Base-by-base conservation (phyloP, 2,113 vertebrate genomes). In the Gavia stellata region DNA sequence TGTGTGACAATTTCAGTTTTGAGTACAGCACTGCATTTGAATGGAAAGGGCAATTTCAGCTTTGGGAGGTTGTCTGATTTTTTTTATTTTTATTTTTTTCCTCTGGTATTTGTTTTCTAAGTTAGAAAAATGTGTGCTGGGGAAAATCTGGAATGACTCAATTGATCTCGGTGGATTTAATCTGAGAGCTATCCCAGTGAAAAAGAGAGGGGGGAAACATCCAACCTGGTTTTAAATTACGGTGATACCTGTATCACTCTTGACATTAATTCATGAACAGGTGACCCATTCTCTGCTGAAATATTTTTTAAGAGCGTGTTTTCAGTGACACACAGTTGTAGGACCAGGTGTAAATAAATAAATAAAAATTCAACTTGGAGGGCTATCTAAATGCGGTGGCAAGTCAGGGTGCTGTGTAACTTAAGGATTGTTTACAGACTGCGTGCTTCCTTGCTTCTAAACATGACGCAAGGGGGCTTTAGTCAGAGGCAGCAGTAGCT, bases 1-100 rank as follows among this genome's bases (percentile, higher is more conserved):
- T 95, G 50, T 91, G 67, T 95, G 89, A 92, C 92, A 92, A 55
- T 97, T 95, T 89, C 45, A 73, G 81, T 92, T 95, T 90, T 38
- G 91, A 36, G 55, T 80, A 40, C 66, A 88, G 78, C 34, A 17
- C 53, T 82, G 56, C 8, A 5, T 94, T 83, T 86, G 78, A 96
- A 92, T 62, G 63, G 74, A 81, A 87, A 85, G 86, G 86, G 45
- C 66, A 94, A 59, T 95, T 97, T 95, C 84, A 81, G 73, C 81
- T 94, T 66, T 89, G 74, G 53, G 63, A 91, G 38, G 36, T 62
- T 87, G 61, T 92, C 21, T 44, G 18, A 14, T 47, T 44, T 25
- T 36, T 45, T 53, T 20, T 40, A 14, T 6, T 45, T 66, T 18
- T 21, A 18, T 12, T 28, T 40, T 40, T 25, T 17, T 8, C n/a